These are phyloP conservation scores for Sylvicola fuscatus DNA, from an alignment of 2,888 invertebrate genomes.

Conservation along the genomic window DNA sequence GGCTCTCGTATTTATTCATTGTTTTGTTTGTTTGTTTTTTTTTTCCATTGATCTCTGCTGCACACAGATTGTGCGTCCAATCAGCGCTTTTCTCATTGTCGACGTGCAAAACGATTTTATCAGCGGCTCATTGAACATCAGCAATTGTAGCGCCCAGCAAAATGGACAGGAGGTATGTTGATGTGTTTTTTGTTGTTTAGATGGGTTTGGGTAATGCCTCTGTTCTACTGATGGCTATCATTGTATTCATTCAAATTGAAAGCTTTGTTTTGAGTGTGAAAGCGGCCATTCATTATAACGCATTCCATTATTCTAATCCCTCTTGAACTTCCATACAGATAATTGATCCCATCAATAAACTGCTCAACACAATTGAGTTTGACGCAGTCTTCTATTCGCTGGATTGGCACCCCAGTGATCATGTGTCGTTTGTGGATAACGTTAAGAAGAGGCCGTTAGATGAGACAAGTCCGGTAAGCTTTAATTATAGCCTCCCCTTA, in stretches of 20 bases:
- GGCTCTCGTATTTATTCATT: not conserved
- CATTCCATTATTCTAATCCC: not conserved
- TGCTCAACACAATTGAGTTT: slow-evolving; percentile 62
- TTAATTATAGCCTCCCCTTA: too few relatives aligned
- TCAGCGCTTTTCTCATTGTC: slow-evolving; percentile 76
- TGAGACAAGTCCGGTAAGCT: slow-evolving; percentile 43
- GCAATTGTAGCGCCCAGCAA: slow-evolving; percentile 80
- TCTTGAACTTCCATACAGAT: slow-evolving; percentile 38
- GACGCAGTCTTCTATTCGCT: slow-evolving; percentile 81
- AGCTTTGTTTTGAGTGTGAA: too few relatives aligned
- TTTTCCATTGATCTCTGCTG: too few relatives aligned
- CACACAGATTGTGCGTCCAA: slow-evolving; percentile 56
- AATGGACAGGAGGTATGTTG: slow-evolving; percentile 58
- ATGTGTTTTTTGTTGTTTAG: not conserved
- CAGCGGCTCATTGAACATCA: slow-evolving; percentile 79
- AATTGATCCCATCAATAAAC: slow-evolving; percentile 73
- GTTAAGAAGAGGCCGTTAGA: slow-evolving; percentile 54
- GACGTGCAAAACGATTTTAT: slow-evolving; percentile 99
- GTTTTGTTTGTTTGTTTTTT: not conserved
- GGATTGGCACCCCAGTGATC: slow-evolving; percentile 95
- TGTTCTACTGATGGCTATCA: not conserved
- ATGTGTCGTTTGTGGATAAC: slow-evolving; percentile 93
- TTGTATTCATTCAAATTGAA: too few relatives aligned
- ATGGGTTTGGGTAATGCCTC: not conserved
- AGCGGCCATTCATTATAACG: not conserved